Conservation (phyloP, 2,888 invertebrate species). For the Phaonia tiefii region DNA sequence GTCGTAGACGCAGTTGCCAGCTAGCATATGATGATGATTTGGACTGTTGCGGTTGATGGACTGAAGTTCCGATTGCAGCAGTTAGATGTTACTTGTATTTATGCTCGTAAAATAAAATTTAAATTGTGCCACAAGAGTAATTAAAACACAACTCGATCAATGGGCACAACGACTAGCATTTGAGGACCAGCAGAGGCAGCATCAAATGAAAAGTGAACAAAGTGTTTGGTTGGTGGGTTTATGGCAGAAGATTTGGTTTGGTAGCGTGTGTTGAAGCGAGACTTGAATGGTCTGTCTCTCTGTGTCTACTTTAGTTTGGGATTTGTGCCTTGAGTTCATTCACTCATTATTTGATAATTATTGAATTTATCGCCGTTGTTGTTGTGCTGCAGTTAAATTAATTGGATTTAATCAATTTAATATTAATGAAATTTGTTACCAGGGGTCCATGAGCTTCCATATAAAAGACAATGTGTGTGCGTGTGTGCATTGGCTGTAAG, state of each 20-base stretch:
- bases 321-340: constrained; percentile 56
- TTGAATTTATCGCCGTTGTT: constrained; percentile 49
- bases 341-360: constrained; percentile 60
- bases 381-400: constrained; percentile 42
- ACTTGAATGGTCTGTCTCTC: constrained; percentile 10
- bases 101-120: constrained; percentile 40
- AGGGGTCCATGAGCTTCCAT: constrained; percentile 36
- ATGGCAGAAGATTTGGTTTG: not conserved
- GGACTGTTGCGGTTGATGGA: not conserved
- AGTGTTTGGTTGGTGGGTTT: not conserved
- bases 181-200: not conserved
- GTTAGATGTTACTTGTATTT: not conserved
- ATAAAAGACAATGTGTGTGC: not conserved
- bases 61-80: not conserved
- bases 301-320: constrained; percentile 7
- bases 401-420: constrained; percentile 58
- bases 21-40: too few species aligned
- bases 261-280: not conserved
- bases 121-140: constrained; percentile 59
- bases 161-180: not conserved
- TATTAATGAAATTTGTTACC: constrained; percentile 41
- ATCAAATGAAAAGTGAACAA: constrained; percentile 8
- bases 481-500: constrained; percentile 1
- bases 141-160: constrained; percentile 48
- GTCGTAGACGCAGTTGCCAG: not conserved